Evolutionary conservation across 2,888 invertebrate genomes (phyloP), one percentile per base, ranked within the genome.

Genomic region (Heterodera filipjevi): DNA sequence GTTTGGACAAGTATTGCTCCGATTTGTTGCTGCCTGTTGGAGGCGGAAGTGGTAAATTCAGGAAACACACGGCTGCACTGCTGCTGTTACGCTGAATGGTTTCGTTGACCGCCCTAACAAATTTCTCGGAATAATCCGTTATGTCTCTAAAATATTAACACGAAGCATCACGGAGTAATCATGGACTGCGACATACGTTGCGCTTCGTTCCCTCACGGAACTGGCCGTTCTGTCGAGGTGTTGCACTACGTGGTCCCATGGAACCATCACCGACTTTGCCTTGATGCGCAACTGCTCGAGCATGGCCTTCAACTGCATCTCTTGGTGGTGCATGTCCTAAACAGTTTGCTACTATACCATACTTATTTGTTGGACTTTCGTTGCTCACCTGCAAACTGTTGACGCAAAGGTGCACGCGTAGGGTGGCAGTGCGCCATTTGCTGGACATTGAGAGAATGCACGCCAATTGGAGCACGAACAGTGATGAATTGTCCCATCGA

Each of bases 391-490:
- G 90, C 83, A 86, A 84, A 85, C 81, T 89, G 82, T 82, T 90
- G 87, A 93, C 94, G 84, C 95, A 94, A 78, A 95, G 92, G 89
- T 95, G 95, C 3, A 89, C 89, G 30, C 99, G 92, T 78, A 99
- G 92, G n/a, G 93, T 92, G 14, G 91, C 90, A 84, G 93, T 93
- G 87, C 94, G 94, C 96, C 96, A 96, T 82, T 93, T 93, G 19
- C 94, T 92, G 33, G 95, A 90, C 91, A 90, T 89, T 59, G 88
- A 88, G 46, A 89, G 81, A 80, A 99, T 96, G 85, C 97, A 97
- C 0, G 97, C 95, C 82, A 99, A 91, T 90, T 99, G 99, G 90
- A 99, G 93, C 92, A 97, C 94, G 91, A 99, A 99, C 81, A 98
- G 91, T 19, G 90, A 95, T 93, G 75, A 75, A 64, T 89, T 95